Percentiles rank a stretch among this genome's conserved stretches.
Evolutionary conservation across 2,888 invertebrate genomes (phyloP).

Genomic region (Hypolimnas misippus): DNA sequence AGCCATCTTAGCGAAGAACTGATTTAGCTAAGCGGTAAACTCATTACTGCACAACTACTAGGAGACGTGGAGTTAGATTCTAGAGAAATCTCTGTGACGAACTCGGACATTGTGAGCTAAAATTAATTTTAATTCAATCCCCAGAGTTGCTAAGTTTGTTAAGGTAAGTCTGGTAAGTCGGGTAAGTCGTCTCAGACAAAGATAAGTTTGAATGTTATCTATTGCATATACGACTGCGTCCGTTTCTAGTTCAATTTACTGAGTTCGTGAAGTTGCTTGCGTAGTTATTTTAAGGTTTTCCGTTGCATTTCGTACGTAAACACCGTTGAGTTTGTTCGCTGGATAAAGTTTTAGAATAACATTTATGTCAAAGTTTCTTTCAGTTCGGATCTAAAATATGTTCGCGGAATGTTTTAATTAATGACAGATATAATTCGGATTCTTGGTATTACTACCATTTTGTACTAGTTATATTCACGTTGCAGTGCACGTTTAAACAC

Average conservation of each 20-base stretch:
- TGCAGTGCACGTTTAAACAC: neutral
- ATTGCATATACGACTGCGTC: conserved; percentile 30
- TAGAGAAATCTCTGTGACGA: conserved; percentile 12
- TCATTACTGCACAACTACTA: conserved; percentile 11
- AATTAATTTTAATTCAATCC: conserved; percentile 45
- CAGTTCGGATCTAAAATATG: neutral
- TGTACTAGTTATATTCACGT: neutral
- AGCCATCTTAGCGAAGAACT: conserved; percentile 5
- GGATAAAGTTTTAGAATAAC: conserved; percentile 6
- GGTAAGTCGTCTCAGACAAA: conserved; percentile 35
- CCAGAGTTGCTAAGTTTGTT: conserved; percentile 30
- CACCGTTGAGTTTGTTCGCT: neutral
- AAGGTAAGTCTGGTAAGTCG: conserved; percentile 25
- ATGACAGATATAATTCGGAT: neutral
- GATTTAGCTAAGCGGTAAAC: conserved; percentile 15
- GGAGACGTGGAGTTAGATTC: conserved; percentile 19
- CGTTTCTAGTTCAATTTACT: conserved; percentile 10
- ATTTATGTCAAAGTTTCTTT: neutral
- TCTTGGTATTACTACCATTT: neutral
- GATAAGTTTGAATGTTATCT: conserved; percentile 41
- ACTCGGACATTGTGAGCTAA: conserved; percentile 34
- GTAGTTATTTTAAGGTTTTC: conserved; percentile 17
- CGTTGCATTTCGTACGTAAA: conserved; percentile 7
- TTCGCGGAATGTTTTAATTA: neutral
- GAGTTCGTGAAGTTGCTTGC: conserved; percentile 8